phyloP scores from a whole-genome alignment of 2,888 invertebrate species.

The Drosophila borealis region DNA sequence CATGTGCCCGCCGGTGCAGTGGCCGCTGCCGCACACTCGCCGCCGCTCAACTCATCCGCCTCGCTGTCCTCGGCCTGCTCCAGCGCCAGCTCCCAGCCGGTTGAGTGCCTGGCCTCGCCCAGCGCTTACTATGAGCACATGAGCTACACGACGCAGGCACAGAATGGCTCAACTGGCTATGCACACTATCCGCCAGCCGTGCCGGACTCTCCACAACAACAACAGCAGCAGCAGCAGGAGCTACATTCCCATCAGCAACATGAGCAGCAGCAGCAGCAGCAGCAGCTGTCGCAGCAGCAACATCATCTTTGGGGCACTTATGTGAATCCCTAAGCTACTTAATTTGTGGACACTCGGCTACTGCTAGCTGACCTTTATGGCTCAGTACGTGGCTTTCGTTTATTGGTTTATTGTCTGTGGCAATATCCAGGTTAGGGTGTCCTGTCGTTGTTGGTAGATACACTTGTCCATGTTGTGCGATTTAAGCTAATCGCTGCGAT shows the following conservation, averaged over 20 bases:
- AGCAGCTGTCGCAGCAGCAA: constrained; percentile 64
- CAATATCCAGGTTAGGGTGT: constrained; percentile 28
- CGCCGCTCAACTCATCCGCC: constrained; percentile 72
- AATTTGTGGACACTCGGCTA: constrained; percentile 49
- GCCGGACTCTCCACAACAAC: constrained; percentile 51
- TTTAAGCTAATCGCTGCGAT: constrained; percentile 74
- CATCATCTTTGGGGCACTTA: constrained; percentile 82
- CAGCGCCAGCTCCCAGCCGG: constrained; percentile 71
- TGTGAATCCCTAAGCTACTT: constrained; percentile 81
- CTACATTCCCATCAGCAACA: constrained; percentile 67
- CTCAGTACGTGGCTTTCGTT: constrained; percentile 56
- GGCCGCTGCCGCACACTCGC: constrained; percentile 52
- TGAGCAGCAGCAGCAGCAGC: constrained; percentile 49
- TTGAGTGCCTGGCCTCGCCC: constrained; percentile 57
- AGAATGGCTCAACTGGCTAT: constrained; percentile 26
- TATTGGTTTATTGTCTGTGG: constrained; percentile 72
- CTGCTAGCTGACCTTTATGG: constrained; percentile 49
- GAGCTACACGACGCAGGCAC: constrained; percentile 43
- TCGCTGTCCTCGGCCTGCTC: constrained; percentile 73
- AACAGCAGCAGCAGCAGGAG: constrained; percentile 49
- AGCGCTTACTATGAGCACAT: constrained; percentile 67
- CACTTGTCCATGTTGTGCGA: constrained; percentile 66
- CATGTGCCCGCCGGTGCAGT: constrained; percentile 17
- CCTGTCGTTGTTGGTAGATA: constrained; percentile 9
- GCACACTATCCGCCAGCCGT: constrained; percentile 29